Base-by-base conservation (phyloP, 92 coral and sea anemone genomes). In the Bergia puertoricense region DNA sequence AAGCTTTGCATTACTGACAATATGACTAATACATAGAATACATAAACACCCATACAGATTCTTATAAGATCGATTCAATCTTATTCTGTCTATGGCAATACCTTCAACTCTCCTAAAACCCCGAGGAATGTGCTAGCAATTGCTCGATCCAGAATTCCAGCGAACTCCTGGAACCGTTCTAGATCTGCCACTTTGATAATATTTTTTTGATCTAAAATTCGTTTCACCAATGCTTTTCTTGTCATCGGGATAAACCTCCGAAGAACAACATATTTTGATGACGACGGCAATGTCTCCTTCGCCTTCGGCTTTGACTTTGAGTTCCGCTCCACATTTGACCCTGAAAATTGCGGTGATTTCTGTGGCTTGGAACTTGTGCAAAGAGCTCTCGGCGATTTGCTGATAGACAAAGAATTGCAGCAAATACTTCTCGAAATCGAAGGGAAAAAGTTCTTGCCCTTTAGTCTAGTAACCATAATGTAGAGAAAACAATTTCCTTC, bases 221-320 rank as follows among this genome's bases (percentile, higher is more conserved):
- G 86, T 40, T 92, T 90, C 23, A 93, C 92, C 43, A 95, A 89
- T 1, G 98, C 95, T 62, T 90, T 93, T 74, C 96, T 90, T 18
- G 98, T 95, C 98, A 95, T 95, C 0, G 98, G 98, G 43, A 95
- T 93, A 74, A 90, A 95, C 42, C 91, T 95, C 0, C 94, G 94
- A 51, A 93, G 92, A 20, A 95, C 96, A 65, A 88, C 84, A 88
- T 95, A 95, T 80, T 92, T 92, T 43, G 93, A 85, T 37, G 80
- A 65, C 56, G 79, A 38, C 23, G 79, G 5, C 57, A 51, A 10
- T 54, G 30, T 16, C 13, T 20, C 51, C 23, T 76, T 44, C 22
- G 73, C 3, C 6, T 9, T 44, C 56, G 80, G 2, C 23, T 76
- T 44, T 43, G 73, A 13, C 6, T 9, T 44, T 76, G 80, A 10